Percentiles rank a stretch among this genome's conserved stretches.
Conservation (phyloP, 2,888 invertebrate genomes). For the Amphiduros pacificus region DNA sequence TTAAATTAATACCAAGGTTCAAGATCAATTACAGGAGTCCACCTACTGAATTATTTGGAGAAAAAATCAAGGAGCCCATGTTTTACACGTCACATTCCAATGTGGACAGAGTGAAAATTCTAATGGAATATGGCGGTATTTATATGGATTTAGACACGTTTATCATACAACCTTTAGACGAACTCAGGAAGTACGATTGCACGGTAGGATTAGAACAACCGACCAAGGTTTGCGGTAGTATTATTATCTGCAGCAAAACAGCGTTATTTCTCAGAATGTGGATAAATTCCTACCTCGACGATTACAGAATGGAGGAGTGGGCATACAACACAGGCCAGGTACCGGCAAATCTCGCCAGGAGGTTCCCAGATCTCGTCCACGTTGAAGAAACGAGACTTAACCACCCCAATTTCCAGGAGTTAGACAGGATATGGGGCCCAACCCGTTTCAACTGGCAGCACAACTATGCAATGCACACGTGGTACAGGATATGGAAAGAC, state of each 20-base stretch:
- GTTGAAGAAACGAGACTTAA: slow-evolving; percentile 29
- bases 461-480: slow-evolving; percentile 46
- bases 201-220: slow-evolving; percentile 28
- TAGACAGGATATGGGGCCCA: slow-evolving; percentile 32
- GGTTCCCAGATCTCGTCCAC: slow-evolving; percentile 34
- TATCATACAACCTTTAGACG: slow-evolving; percentile 31
- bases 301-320: slow-evolving; percentile 36
- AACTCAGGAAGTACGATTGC: slow-evolving; percentile 29
- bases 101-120: slow-evolving; percentile 34
- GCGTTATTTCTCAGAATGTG: slow-evolving; percentile 33
- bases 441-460: slow-evolving; percentile 31
- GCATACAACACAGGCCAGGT: slow-evolving; percentile 38
- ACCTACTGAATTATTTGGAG: slow-evolving; percentile 31
- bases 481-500: slow-evolving; percentile 32
- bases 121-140: slow-evolving; percentile 35
- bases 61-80: slow-evolving; percentile 27
- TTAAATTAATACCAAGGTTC: slow-evolving; percentile 26
- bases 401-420: slow-evolving; percentile 34
- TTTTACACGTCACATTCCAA: slow-evolving; percentile 38
- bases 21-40: slow-evolving; percentile 29
- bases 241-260: slow-evolving; percentile 31
- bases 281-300: slow-evolving; percentile 36
- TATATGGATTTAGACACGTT: slow-evolving; percentile 36
- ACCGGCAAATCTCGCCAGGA: slow-evolving; percentile 31
- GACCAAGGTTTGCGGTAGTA: slow-evolving; percentile 34